A percentile compares a stretch with the other conserved stretches of the same genome.
Evolutionary conservation across 2,113 vertebrate species (phyloP).

Genomic region (Apteryx mantelli): DNA sequence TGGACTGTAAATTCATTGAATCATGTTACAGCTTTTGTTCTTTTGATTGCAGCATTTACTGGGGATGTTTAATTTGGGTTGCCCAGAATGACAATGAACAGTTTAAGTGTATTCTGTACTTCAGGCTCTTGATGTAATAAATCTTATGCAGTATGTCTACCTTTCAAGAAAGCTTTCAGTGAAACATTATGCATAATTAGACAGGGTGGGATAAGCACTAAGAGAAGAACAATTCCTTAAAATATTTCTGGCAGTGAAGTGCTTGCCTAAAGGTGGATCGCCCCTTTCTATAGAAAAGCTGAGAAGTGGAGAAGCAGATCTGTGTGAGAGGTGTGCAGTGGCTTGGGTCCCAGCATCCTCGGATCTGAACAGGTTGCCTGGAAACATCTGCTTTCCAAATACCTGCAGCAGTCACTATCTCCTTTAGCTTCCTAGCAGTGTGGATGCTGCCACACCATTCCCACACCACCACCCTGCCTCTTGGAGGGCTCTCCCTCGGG

Average conservation of each 20-base stretch:
- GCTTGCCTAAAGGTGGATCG: not conserved
- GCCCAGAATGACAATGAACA: conserved; percentile 51
- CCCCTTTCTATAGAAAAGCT: not conserved
- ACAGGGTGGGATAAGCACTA: conserved; percentile 44
- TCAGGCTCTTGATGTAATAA: conserved; percentile 8
- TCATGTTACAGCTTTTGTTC: conserved; percentile 52
- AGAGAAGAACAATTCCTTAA: conserved; percentile 19
- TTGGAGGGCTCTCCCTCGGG: not conserved
- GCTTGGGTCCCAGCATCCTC: not conserved
- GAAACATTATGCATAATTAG: conserved; percentile 68
- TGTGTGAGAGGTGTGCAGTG: not conserved
- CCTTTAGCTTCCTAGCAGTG: not conserved
- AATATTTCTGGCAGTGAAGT: conserved; percentile 1
- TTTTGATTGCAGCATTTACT: conserved; percentile 54
- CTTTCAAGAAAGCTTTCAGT: conserved; percentile 65
- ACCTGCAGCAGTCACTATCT: not conserved
- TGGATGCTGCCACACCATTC: not conserved
- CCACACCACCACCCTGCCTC: not conserved
- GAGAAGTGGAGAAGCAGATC: not conserved
- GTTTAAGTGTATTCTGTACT: not conserved
- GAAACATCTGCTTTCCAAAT: not conserved
- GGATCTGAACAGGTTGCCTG: not conserved
- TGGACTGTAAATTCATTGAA: not conserved
- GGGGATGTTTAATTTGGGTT: conserved; percentile 59
- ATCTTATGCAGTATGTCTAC: not conserved